Base-by-base conservation (phyloP, 1,140 invertebrate species). In the Drosophila nikananu region DNA sequence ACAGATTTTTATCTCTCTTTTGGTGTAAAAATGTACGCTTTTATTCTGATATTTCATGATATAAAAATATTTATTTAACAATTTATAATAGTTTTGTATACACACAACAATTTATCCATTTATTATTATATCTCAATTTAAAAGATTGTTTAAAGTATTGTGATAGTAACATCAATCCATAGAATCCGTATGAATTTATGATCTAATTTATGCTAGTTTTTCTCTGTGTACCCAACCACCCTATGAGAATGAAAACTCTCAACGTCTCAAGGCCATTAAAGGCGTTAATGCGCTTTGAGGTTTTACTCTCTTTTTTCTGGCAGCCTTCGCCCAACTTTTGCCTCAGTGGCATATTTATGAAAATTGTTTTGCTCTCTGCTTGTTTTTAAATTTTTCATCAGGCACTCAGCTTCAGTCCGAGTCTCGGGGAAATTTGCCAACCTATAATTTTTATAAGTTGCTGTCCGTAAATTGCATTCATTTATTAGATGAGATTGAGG, bases 321-420 rank as follows among this genome's bases (percentile, higher is more conserved):
- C 63, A 46, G 49, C 48, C 58, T 77, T 71, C 37, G 37, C 27
- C 39, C 74, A 60, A 63, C 37, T 66, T 68, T 65, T 46, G 63
- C 77, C 80, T 80, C 66, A 76, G 51, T 65, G 70, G 81, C 64
- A 80, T 73, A 87, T 87, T 87, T 87, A 87, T 83, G 80, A 83
- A 86, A 86, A 87, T 87, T 83, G 77, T 77, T 83, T 80, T 80
- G 80, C 64, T 78, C 71, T 84, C 49, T 68, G 78, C 63, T 48
- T 51, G 62, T 48, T 64, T 83, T 74, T 83, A 77, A 83, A 87
- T 83, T 80, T 87, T 87, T 87, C 42, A 87, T 89, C 65, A 80
- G 71, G 35, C 77, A 78, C 72, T 87, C 83, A 80, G 70, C 44
- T 70, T 51, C 10, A 42, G 52, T 71, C 41, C 41, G 52, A 59